Evolutionary conservation across 2,888 invertebrate species (phyloP).

Genomic region (Pheosia tremula): DNA sequence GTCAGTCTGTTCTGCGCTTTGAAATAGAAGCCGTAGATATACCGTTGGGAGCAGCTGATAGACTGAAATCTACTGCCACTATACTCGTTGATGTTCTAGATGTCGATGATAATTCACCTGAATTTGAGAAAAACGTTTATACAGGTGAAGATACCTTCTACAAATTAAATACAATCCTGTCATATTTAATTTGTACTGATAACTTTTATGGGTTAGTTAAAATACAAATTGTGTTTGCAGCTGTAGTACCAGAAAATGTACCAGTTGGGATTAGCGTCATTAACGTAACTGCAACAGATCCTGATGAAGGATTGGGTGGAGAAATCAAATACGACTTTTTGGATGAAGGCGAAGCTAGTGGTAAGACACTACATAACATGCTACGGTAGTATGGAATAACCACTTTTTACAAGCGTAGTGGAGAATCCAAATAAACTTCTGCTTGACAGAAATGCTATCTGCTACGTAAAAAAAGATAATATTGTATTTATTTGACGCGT

Average conservation of each 20-base stretch:
- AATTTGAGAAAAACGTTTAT: conserved; percentile 86
- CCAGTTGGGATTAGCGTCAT: conserved; percentile 86
- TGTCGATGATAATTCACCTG: conserved; percentile 91
- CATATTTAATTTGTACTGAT: too few species aligned
- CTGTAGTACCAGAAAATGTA: conserved; percentile 92
- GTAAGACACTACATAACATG: conserved; percentile 58
- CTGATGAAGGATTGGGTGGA: conserved; percentile 90
- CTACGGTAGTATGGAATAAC: too few species aligned
- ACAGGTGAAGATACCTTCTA: conserved; percentile 58
- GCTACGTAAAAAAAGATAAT: too few species aligned
- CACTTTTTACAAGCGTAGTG: too few species aligned
- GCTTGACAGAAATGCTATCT: background rate
- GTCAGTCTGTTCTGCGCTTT: conserved; percentile 87
- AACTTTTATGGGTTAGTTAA: background rate
- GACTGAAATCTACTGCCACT: conserved; percentile 86
- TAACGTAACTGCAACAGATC: conserved; percentile 89
- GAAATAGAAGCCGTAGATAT: conserved; percentile 91
- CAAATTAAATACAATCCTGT: background rate
- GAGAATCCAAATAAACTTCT: background rate
- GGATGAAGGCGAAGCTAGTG: conserved; percentile 89
- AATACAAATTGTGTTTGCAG: conserved; percentile 56
- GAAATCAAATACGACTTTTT: conserved; percentile 89
- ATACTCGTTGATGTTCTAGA: conserved; percentile 89
- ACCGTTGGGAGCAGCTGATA: conserved; percentile 88
- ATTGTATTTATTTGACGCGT: too few species aligned